Conservation (phyloP, 2,113 vertebrate genomes). For the Cheilinus undulatus region DNA sequence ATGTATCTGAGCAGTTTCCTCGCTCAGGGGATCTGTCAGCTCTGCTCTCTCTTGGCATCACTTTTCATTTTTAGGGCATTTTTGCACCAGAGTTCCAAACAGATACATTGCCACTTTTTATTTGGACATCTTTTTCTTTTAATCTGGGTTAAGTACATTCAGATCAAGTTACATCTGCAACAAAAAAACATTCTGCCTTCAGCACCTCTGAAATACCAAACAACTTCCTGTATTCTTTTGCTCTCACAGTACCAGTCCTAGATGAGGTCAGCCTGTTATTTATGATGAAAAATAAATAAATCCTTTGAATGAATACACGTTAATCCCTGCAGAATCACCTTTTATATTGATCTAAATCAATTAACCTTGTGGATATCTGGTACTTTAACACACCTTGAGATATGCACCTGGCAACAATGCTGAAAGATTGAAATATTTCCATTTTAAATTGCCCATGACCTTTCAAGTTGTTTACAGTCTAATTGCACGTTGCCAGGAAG, state of each 20-base stretch:
- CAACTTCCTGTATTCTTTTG: too few species aligned
- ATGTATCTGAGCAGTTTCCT: not conserved
- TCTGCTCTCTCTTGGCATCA: slow-evolving; percentile 1
- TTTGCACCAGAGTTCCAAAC: slow-evolving; percentile 1
- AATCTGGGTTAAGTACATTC: not conserved
- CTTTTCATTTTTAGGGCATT: slow-evolving; percentile 3
- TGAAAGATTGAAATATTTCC: too few species aligned
- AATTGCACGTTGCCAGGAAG: not conserved
- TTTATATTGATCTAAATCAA: too few species aligned
- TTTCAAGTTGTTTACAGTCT: slow-evolving; percentile 1
- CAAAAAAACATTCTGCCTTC: too few species aligned
- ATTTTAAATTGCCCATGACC: slow-evolving; percentile 1
- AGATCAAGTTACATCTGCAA: not conserved
- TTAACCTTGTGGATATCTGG: too few species aligned
- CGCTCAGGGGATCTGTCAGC: not conserved
- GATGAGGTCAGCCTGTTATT: too few species aligned
- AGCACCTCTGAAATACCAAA: too few species aligned
- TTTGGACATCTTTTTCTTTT: not conserved
- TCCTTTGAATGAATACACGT: too few species aligned
- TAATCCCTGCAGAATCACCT: too few species aligned
- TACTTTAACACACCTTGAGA: not conserved
- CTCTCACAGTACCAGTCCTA: too few species aligned
- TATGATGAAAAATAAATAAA: too few species aligned
- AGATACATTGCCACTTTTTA: not conserved
- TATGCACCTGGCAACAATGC: not conserved